phyloP scores from a whole-genome alignment of 2,888 invertebrate species.

The Drosophila anomelani region DNA sequence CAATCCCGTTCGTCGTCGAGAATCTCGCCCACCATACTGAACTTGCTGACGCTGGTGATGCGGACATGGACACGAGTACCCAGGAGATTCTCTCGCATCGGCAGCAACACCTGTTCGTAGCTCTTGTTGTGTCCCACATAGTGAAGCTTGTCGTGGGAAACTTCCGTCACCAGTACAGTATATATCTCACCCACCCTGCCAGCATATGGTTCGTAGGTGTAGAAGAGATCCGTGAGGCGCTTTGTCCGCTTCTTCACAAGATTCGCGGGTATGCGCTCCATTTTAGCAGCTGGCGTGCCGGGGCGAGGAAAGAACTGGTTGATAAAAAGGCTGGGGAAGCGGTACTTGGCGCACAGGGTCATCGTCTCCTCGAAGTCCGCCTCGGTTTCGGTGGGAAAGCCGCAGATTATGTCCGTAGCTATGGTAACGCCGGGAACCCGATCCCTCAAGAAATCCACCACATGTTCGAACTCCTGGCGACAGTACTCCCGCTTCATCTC shows the following conservation, averaged over 20 bases:
- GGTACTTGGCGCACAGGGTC: constrained; percentile 92
- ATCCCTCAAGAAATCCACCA: constrained; percentile 92
- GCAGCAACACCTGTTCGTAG: constrained; percentile 96
- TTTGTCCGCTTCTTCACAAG: constrained; percentile 96
- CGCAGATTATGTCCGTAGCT: constrained; percentile 99
- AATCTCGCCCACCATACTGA: constrained; percentile 91
- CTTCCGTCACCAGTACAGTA: constrained; percentile 95
- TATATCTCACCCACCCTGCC: constrained; percentile 87
- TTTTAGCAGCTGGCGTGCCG: constrained; percentile 97
- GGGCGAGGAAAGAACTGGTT: constrained; percentile 99
- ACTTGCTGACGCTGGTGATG: constrained; percentile 89
- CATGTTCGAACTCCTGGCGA: constrained; percentile 93
- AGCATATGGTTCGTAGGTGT: constrained; percentile 94
- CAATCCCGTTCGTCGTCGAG: constrained; percentile 87
- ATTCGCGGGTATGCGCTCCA: constrained; percentile 93
- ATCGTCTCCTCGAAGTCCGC: constrained; percentile 95
- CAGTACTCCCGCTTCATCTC: constrained; percentile 99
- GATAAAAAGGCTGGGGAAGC: constrained; percentile 97
- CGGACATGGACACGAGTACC: constrained; percentile 93
- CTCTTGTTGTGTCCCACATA: constrained; percentile 97
- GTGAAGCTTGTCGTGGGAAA: constrained; percentile 95
- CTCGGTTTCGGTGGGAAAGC: constrained; percentile 98
- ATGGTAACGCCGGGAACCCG: constrained; percentile 96
- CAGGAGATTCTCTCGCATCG: constrained; percentile 90
- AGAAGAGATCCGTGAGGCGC: constrained; percentile 93